Base-by-base conservation (phyloP, 2,113 vertebrate genomes). In the Scartelaos histophorus region DNA sequence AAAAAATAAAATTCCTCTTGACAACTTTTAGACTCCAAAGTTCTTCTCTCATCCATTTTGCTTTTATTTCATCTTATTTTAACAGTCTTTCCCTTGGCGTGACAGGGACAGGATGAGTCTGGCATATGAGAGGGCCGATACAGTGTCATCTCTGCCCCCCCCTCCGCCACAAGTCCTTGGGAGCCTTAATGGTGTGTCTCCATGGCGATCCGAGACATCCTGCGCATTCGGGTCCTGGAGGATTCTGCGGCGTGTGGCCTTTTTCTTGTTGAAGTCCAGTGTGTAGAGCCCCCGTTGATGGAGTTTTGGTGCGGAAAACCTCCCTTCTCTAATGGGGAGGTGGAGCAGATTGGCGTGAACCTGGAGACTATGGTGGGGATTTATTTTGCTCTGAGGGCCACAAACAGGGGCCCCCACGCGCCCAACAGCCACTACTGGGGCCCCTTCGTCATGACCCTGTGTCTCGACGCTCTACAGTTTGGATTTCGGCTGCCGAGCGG, bases 341-440 rank as follows among this genome's bases (percentile, higher is more conserved):
- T 92, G 79, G 89, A 92, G 76, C 92, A 91, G 82, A 84, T 62
- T 0, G 74, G 75, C 0, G 62, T 75, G 34, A 79, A 3, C 0
- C 25, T 0, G 0, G 75, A 35, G 21, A 12, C 56, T 0, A 53
- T 0, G 16, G 49, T 19, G 0, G 66, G 72, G 45, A 21, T 92
- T 66, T 16, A 82, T 74, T 93, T 93, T 80, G 70, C 89, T 43
- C 79, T 92, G 5, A 67, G 80, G 67, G 91, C 53, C 5, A 66
- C 76, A 2, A 72, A 82, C 81, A 82, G 92, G 0, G 79, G 76
- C 0, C 70, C 82, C 0, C 22, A 75, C 35, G 68, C 89, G 2
- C 82, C 82, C 13, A 91, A 90, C 74, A 73, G 80, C 54, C 78
- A 90, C 82, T 91, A 91, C 87, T 91, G 91, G 91, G 78, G 80